A percentile compares a stretch with the other conserved stretches of the same genome.
phyloP scores from a whole-genome alignment of 2,888 invertebrate genomes.

The Trichacis sp. region DNA sequence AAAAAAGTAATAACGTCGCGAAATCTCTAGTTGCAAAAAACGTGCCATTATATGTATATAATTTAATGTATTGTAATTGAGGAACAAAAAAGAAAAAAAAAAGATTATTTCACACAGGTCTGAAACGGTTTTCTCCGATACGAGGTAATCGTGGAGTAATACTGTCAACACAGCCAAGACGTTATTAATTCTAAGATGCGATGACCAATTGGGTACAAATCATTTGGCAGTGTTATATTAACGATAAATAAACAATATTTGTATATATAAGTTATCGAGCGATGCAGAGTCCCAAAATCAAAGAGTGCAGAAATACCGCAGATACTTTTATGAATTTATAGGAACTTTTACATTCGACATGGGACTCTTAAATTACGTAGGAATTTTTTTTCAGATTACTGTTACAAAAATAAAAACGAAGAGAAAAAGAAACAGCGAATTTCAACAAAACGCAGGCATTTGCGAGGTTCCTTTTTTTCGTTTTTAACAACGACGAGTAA shows the following conservation, averaged over 20 bases:
- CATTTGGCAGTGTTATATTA: conserved; percentile 8
- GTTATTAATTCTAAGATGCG: background rate
- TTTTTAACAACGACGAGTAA: background rate
- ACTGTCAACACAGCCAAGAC: conserved; percentile 21
- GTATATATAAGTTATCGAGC: background rate
- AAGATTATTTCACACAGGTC: conserved; percentile 4
- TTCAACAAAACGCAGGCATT: background rate
- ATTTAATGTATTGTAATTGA: too few relatives aligned
- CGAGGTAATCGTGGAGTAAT: conserved; percentile 15
- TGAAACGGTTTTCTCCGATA: conserved; percentile 2
- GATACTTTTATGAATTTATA: background rate
- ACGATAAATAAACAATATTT: conserved; percentile 6
- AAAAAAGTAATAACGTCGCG: too few relatives aligned
- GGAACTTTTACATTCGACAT: background rate
- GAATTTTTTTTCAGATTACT: background rate
- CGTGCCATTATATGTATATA: too few relatives aligned
- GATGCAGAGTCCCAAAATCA: conserved; percentile 4
- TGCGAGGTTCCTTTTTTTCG: background rate
- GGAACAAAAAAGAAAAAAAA: background rate
- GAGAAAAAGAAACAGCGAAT: background rate
- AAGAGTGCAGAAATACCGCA: background rate
- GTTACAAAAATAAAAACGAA: conserved; percentile 1
- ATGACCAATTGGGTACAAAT: background rate
- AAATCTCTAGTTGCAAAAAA: background rate
- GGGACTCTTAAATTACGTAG: background rate